Base-by-base conservation (phyloP, 2,797 vertebrate species). In the Xyrichtys novacula region DNA sequence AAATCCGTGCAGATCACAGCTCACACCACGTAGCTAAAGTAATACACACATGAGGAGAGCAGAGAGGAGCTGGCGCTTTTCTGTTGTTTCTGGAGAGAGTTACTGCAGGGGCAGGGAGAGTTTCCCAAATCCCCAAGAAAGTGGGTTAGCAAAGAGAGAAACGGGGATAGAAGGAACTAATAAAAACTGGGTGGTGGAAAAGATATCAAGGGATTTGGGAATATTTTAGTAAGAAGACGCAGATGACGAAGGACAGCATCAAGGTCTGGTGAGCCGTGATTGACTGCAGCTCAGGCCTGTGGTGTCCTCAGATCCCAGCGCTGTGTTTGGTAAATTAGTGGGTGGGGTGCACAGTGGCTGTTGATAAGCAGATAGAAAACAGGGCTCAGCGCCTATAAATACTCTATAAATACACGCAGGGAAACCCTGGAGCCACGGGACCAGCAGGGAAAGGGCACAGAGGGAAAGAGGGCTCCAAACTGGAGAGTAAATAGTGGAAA, bases 331-430 rank as follows among this genome's bases (percentile, higher is more conserved):
- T 81, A 91, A 93, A 93, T 89, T 91, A 86, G 79, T 88, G 90
- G 92, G 93, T 92, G 90, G 84, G 85, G 88, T 81, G 76, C 57
- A 55, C 15, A 56, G 81, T 61, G 85, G 75, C 86, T 81, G 85
- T 85, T 90, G 91, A 93, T 92, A 91, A 92, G 84, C 84, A 89
- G 85, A 91, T 82, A 83, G 81, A 87, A 85, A 84, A 78, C 76
- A 84, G 82, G 69, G 66, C 78, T 59, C 64, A 39, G 62, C 1
- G 42, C 73, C 78, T 89, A 81, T 86, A 88, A 90, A 89, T 91
- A 86, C 67, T 40, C 74, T 86, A 87, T 88, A 90, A 91, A 92
- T 85, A 88, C 78, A 88, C 65, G 71, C n/a, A 79, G 71, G 75
- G 83, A 84, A 87, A 88, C 74, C 81, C 64, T 65, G 71, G 64